Base-by-base conservation (phyloP, 2,888 invertebrate genomes). In the Pristionchus japonicus region DNA sequence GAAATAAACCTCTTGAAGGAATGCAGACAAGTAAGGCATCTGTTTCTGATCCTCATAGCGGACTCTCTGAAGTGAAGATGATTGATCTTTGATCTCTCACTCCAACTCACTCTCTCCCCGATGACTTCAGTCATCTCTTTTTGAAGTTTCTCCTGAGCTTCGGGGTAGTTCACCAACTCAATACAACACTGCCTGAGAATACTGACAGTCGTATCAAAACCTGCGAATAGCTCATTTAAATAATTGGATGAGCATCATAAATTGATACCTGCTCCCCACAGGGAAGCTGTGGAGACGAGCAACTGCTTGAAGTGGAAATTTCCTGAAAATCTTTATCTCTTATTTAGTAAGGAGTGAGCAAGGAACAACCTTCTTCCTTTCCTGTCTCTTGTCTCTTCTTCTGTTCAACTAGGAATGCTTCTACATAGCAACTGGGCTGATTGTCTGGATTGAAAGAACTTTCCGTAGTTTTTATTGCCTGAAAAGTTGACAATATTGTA, bases 1-100 rank as follows among this genome's bases (percentile, higher is more conserved):
- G n/a, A 23, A n/a, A 67, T 13, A 13, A 67, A 85, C 85, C 85
- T 85, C 82, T 31, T 83, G 85, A 13, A 85, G 49, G 17, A 64
- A 64, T 6, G 85, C 85, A n/a, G 27, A 47, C 52, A 27, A 31
- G 64, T 64, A 85, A 20, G 85, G 85, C 61, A 85, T 31, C 11
- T 17, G 23, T 31, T 85, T 85, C 40, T 85, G 61, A 43, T 85
- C 85, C 2, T 85, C 85, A 20, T 40, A 64, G 40, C 64, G 61
- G n/a, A 85, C 31, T 49, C 64, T 40, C 85, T 85, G 82, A 49
- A 83, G 20, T 20, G 11, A 23, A 80, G 31, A n/a, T 40, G 31
- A 64, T 0, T 40, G 23, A 40, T 40, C 40, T 37, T 27, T 77
- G 2, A 43, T 47, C 43, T 47, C 17, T 34, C 34, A 20, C 11